Percentiles rank a stretch among this genome's conserved stretches.
These are phyloP conservation scores for Noctua comes DNA, from an alignment of 2,888 invertebrate species.

Conservation along the genomic window DNA sequence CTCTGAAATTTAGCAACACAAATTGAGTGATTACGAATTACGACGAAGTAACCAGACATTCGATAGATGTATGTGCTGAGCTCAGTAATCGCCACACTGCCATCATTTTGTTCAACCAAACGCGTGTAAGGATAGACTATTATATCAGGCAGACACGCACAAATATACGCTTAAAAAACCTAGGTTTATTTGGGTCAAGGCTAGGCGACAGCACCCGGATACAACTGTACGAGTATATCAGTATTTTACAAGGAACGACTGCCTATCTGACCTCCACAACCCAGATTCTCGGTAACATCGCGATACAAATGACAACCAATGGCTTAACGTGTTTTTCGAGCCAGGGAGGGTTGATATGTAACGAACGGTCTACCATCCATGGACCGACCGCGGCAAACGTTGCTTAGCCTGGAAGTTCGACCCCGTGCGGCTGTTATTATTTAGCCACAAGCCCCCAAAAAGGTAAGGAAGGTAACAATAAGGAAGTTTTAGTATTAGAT, in stretches of 20 bases:
- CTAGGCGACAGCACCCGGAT: neutral
- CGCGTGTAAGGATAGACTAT: neutral
- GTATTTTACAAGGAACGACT: neutral
- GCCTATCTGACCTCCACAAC: neutral
- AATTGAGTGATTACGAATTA: neutral
- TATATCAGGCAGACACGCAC: neutral
- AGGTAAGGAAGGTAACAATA: neutral
- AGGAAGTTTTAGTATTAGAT: slow-evolving; percentile 1
- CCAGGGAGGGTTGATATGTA: neutral
- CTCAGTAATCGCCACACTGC: neutral
- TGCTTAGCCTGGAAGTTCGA: neutral
- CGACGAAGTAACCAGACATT: neutral
- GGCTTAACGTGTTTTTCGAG: neutral
- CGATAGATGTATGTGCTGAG: neutral
- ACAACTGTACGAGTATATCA: neutral
- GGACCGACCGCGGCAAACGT: neutral
- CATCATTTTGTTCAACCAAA: slow-evolving; percentile 23
- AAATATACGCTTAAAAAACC: neutral
- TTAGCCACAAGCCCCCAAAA: neutral
- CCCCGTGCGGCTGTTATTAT: neutral
- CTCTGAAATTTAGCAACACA: neutral
- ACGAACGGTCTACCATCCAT: neutral
- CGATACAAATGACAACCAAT: neutral
- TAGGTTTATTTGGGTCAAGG: neutral
- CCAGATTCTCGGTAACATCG: neutral